Evolutionary conservation across 2,888 invertebrate genomes (phyloP).

Genomic region (Troilus luridus): DNA sequence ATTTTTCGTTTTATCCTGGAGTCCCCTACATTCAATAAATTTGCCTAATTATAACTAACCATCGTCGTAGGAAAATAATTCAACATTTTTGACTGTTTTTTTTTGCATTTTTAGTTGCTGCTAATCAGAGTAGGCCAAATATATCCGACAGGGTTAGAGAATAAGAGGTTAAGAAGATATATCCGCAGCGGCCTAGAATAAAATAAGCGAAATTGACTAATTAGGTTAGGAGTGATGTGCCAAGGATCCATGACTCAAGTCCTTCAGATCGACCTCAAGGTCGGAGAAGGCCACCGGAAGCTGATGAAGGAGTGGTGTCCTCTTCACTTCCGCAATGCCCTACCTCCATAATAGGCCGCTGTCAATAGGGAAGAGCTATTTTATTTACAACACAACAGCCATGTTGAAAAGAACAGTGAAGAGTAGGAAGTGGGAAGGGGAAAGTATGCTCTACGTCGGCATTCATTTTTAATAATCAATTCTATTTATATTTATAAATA

Average conservation of each 20-base stretch:
- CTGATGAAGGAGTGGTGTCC: neutral
- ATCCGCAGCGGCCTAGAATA: neutral
- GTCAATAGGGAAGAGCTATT: neutral
- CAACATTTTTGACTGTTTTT: no score
- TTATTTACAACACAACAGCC: neutral
- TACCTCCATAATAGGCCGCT: neutral
- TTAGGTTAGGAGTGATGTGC: neutral
- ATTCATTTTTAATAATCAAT: no score
- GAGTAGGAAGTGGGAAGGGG: no score
- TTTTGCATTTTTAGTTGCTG: no score
- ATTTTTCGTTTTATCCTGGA: no score
- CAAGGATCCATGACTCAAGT: neutral
- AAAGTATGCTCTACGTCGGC: no score
- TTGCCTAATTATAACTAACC: no score
- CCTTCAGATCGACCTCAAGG: neutral
- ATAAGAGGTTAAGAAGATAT: neutral
- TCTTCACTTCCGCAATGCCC: constrained; percentile 8
- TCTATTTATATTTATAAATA: no score
- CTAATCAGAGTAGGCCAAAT: neutral
- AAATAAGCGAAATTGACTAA: neutral
- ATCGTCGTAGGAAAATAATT: no score
- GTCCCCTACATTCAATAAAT: no score
- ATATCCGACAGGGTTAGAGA: neutral
- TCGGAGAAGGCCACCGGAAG: neutral
- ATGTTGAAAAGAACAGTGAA: neutral